phyloP scores from a whole-genome alignment of 2,113 vertebrate species.

The Xenopus borealis region DNA sequence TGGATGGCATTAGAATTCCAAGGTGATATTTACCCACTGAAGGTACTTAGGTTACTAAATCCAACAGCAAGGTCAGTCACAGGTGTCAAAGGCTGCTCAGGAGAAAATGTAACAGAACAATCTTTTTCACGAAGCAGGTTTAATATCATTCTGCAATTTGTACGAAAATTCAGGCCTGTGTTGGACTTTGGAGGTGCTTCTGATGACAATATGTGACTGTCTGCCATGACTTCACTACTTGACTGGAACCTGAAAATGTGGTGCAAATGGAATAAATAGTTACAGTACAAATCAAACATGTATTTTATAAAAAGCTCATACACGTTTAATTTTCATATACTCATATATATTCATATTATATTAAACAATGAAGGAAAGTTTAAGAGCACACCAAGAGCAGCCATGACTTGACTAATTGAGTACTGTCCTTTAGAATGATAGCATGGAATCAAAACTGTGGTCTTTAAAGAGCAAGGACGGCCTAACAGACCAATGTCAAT shows the following conservation, averaged over 20 bases:
- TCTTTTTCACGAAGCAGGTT: conserved; percentile 51
- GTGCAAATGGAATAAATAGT: background rate
- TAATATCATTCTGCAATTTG: conserved; percentile 49
- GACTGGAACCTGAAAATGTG: background rate
- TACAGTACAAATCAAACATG: background rate
- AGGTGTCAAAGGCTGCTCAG: conserved; percentile 50
- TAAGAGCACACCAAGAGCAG: no score
- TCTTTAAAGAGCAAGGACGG: no score
- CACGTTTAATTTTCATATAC: no score
- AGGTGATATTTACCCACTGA: conserved; percentile 54
- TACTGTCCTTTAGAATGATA: no score
- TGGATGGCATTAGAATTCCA: no score
- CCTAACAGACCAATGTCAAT: no score
- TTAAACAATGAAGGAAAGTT: no score
- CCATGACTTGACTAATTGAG: no score
- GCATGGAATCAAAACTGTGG: no score
- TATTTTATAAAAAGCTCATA: no score
- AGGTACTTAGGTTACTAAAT: conserved; percentile 54
- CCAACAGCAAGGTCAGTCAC: conserved; percentile 46
- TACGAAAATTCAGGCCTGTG: conserved; percentile 49
- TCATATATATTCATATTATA: no score
- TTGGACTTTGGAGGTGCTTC: conserved; percentile 4
- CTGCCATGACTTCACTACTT: conserved; percentile 46
- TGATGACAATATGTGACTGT: conserved; percentile 16
- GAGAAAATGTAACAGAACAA: conserved; percentile 47